These are phyloP conservation scores for Sylvilagus bachmani DNA, from an alignment of 2,113 vertebrate genomes.

Conservation along the genomic window DNA sequence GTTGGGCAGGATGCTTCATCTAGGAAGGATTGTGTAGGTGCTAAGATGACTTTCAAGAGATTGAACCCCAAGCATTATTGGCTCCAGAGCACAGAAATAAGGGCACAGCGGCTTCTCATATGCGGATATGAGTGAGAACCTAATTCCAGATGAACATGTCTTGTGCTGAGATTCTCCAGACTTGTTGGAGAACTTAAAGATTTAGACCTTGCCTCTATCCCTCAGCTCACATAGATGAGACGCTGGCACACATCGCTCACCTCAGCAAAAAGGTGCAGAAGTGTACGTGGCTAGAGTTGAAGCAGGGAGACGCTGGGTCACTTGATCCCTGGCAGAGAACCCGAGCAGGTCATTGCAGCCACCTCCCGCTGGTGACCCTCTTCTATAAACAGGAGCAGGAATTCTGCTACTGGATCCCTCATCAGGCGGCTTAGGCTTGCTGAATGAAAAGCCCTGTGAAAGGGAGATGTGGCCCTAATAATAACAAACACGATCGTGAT, in stretches of 20 bases:
- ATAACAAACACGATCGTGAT: slow-evolving; percentile 52
- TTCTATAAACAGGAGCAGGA: slow-evolving; percentile 70
- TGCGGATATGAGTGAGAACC: background rate
- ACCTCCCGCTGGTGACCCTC: slow-evolving; percentile 43
- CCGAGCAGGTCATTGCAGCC: slow-evolving; percentile 7
- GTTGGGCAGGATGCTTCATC: background rate
- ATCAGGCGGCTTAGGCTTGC: slow-evolving; percentile 54
- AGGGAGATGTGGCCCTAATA: slow-evolving; percentile 67
- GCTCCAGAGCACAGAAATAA: background rate
- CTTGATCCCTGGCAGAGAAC: slow-evolving; percentile 41
- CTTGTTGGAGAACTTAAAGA: background rate
- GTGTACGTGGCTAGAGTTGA: background rate
- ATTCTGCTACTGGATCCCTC: slow-evolving; percentile 69
- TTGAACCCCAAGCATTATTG: background rate
- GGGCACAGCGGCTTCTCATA: background rate
- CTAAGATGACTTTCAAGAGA: background rate
- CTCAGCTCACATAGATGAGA: background rate
- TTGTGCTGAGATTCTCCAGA: background rate
- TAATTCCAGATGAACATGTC: background rate
- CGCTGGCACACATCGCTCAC: background rate
- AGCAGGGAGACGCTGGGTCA: background rate
- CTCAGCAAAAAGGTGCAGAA: background rate
- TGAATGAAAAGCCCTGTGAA: slow-evolving; percentile 79
- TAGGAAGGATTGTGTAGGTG: background rate
- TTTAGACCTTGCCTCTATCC: background rate